These are phyloP conservation scores for Popillia japonica DNA, from an alignment of 1,140 invertebrate species.

Conservation along the genomic window DNA sequence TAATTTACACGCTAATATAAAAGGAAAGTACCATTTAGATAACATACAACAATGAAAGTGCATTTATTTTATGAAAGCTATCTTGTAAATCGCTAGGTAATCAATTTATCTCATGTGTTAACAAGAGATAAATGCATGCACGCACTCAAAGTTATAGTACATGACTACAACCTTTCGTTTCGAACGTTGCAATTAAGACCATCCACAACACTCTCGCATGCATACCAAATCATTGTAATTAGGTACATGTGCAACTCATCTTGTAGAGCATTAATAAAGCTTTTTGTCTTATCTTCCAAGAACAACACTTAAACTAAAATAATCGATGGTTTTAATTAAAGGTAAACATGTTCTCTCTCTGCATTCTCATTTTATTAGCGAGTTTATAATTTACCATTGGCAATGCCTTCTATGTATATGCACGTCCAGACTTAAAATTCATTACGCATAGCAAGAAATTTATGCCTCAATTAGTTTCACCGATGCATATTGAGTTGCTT, in stretches of 20 bases:
- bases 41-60: too few relatives aligned
- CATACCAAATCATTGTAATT: slow-evolving; percentile 31
- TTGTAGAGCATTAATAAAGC: slow-evolving; percentile 32
- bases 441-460: slow-evolving; percentile 32
- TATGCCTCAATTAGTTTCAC: slow-evolving; percentile 33
- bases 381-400: slow-evolving; percentile 25
- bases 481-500: not conserved
- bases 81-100: too few relatives aligned
- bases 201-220: not conserved
- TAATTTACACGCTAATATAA: too few relatives aligned
- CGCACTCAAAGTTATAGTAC: not conserved
- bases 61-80: too few relatives aligned
- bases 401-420: slow-evolving; percentile 21
- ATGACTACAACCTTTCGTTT: slow-evolving; percentile 3
- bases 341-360: slow-evolving; percentile 25
- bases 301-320: slow-evolving; percentile 30
- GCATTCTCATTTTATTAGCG: slow-evolving; percentile 30
- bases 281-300: slow-evolving; percentile 5
- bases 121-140: not conserved
- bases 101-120: not conserved
- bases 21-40: too few relatives aligned
- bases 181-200: not conserved
- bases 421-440: slow-evolving; percentile 19
- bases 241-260: slow-evolving; percentile 21
- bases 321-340: slow-evolving; percentile 34